Base-by-base conservation (phyloP, 2,113 vertebrate genomes). In the Ariopsis seemanni region DNA sequence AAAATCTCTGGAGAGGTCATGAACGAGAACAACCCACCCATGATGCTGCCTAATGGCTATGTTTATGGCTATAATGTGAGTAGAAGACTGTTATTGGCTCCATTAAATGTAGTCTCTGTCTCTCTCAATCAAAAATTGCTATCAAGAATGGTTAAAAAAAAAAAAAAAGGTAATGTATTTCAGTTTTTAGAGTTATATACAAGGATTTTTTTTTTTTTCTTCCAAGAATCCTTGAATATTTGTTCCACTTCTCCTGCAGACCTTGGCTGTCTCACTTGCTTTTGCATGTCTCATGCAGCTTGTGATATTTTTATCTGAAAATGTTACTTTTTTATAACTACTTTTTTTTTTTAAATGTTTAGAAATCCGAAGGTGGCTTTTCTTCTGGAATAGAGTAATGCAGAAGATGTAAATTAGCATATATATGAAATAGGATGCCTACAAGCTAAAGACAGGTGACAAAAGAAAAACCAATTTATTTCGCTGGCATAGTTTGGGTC, bases 11-110 rank as follows among this genome's bases (percentile, higher is more conserved):
- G 98, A 50, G 98, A 99, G 69, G 98, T 99, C 83, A 99, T 99
- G 98, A 99, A 99, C 9, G 98, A 99, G 95, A 99, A 99, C 95
- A 99, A 99, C 93, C 98, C 97, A n/a, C 98, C 98, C 10, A 99
- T 99, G 98, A 99, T 99, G 98, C 95, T 99, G 92, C 98, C 98
- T 91, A 99, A 99, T 63, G 98, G 98, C 94, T 99, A 99, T 60
- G 98, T 99, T 89, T 99, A 99, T 6, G 98, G 98, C 92, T 99
- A 99, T 94, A 99, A 99, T 58, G 98, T 99, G 93, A 98, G 98
- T 95, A 84, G 17, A 84, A 25, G 69, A 69, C 42, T 5, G 48
- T 12, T 53, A 30, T 11, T 15, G 27, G n/a, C 11, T 34, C 67
- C 67, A 34, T 71, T 14, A 69, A 15, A 69, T 17, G 8, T 42